A percentile compares a stretch with the other conserved stretches of the same genome.
phyloP scores from a whole-genome alignment of 2,113 vertebrate species.

The Myanophis thanlyinensis region DNA sequence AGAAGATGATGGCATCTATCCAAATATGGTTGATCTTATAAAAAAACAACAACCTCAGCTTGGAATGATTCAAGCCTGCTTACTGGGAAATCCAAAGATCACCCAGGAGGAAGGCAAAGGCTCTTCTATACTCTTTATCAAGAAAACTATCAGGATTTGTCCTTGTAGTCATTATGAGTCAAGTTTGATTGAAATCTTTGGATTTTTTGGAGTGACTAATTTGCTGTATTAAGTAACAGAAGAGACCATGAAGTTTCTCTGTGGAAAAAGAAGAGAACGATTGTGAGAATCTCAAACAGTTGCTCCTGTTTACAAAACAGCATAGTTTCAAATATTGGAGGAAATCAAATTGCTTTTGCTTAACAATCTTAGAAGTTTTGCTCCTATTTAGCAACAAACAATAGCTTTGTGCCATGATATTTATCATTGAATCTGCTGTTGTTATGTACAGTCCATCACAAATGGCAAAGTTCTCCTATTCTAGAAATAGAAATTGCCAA shows the following conservation, averaged over 20 bases:
- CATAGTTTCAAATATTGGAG: neutral
- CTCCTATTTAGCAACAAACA: neutral
- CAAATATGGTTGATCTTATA: neutral
- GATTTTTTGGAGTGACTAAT: neutral
- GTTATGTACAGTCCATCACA: slow-evolving; percentile 7
- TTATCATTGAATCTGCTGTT: neutral
- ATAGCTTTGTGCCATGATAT: neutral
- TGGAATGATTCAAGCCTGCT: neutral
- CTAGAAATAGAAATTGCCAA: neutral
- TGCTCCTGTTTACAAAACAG: neutral
- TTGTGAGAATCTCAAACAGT: neutral
- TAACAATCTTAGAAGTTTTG: neutral
- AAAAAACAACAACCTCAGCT: neutral
- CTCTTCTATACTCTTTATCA: neutral
- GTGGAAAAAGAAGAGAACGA: neutral
- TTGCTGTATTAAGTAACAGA: neutral
- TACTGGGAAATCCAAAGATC: neutral
- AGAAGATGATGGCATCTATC: neutral
- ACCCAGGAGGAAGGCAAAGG: neutral
- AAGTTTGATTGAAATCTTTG: neutral
- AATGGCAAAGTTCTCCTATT: neutral
- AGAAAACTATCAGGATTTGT: neutral
- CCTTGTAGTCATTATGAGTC: neutral
- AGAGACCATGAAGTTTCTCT: neutral
- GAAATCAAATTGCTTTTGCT: neutral